Percentiles rank a stretch among this genome's conserved stretches.
These are phyloP conservation scores for Coboldia fuscipes DNA, from an alignment of 1,140 invertebrate species.

Conservation along the genomic window DNA sequence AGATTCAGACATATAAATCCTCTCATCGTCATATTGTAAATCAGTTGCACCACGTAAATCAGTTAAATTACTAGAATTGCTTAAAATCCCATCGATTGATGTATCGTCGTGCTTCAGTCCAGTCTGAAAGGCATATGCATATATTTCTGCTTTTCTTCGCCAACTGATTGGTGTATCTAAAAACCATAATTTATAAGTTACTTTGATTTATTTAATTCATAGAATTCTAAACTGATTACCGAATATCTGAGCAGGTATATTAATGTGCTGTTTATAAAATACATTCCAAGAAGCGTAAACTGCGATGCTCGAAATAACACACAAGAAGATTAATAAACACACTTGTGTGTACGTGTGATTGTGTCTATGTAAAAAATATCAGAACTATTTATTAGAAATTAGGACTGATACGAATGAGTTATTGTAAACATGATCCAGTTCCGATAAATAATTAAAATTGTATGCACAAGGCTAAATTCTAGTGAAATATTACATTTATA, in stretches of 20 bases:
- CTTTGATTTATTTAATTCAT: not conserved
- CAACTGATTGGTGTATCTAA: slow-evolving; percentile 2
- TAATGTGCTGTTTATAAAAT: not conserved
- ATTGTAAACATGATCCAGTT: not conserved
- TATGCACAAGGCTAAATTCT: not conserved
- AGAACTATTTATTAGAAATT: not conserved
- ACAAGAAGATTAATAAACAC: slow-evolving; percentile 11
- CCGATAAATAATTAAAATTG: not conserved
- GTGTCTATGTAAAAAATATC: not conserved
- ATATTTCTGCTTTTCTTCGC: slow-evolving; percentile 4
- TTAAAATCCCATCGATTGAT: slow-evolving; percentile 3
- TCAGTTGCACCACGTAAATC: too few species aligned
- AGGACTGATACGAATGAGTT: not conserved
- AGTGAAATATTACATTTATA: not conserved
- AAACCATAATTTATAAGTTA: not conserved
- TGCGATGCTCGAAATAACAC: not conserved
- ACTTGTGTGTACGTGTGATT: slow-evolving; percentile 10
- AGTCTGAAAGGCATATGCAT: slow-evolving; percentile 3
- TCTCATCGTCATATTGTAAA: slow-evolving; percentile 1
- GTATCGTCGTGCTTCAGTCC: too few species aligned
- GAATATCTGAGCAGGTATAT: not conserved
- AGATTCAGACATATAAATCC: not conserved
- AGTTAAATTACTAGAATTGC: not conserved
- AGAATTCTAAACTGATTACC: too few species aligned
- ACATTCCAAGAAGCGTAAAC: not conserved